Evolutionary conservation across 2,888 invertebrate species (phyloP), one percentile per base, ranked within the genome.

Genomic region (Sylvicola fuscatus): DNA sequence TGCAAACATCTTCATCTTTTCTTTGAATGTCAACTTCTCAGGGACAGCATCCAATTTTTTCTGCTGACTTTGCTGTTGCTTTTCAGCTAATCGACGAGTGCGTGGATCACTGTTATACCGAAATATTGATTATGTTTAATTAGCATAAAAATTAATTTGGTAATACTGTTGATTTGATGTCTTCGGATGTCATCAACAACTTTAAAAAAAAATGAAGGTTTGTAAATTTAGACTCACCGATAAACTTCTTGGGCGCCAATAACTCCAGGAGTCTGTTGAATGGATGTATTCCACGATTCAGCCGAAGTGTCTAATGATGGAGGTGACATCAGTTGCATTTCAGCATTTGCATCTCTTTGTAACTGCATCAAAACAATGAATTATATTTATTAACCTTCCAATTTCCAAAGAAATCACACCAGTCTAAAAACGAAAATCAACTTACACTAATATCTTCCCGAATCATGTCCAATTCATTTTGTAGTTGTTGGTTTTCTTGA

Each of bases 1-100:
- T 31, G 95, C 97, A 65, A 98, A 98, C 84, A 95, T 89, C 62
- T 90, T 90, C 93, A 97, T 97, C 62, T 98, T 98, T 60, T 98
- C 97, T 56, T 90, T 82, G 62, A 98, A 98, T 38, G 87, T 87
- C 41, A 97, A 68, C 49, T 92, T 87, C 54, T 95, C 93, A 2
- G 87, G 87, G 41, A 83, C 71, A 10, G 53, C 53, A 44, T 57
- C 59, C 17, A 49, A 50, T 29, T 48, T 46, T 26, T 56, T 51
- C 40, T 56, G 55, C 36, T 58, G 56, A 38, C 74, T 70, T 37
- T 78, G 70, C 44, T 73, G 69, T 41, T 71, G 70, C 46, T 75
- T 73, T 56, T 86, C 83, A 2, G 84, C 86, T 45, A 90, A 62
- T n/a, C 89, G 76, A 38, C 81, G 73, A 47, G 78, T 68, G 44